Evolutionary conservation across 2,888 invertebrate species (phyloP).

Genomic region (Dryobotodes eremita): DNA sequence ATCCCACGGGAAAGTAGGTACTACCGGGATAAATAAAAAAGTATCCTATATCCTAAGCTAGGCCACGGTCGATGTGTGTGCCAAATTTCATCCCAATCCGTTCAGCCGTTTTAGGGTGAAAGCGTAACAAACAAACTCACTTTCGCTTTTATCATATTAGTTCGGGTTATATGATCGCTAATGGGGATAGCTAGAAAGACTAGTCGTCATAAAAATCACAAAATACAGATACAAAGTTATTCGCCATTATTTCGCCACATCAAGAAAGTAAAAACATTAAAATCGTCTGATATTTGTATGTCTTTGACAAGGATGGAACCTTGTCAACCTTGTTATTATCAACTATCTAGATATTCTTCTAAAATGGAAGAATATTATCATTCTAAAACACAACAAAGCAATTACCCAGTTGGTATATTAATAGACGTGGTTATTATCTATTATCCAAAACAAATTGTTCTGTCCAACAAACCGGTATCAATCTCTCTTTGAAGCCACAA

Average conservation of each 20-base stretch:
- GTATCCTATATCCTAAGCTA: too few species aligned
- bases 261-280: not conserved
- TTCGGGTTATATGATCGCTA: not conserved
- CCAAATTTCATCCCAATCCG: too few species aligned
- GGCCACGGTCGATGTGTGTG: too few species aligned
- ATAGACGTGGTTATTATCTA: constrained; percentile 7
- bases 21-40: too few species aligned
- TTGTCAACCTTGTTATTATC: not conserved
- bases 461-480: constrained; percentile 30
- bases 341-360: too few species aligned
- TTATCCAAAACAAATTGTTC: constrained; percentile 37
- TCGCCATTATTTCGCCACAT: not conserved
- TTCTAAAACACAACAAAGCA: constrained; percentile 6
- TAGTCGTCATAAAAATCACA: not conserved
- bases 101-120: too few species aligned
- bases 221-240: not conserved
- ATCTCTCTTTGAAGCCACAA: constrained; percentile 40
- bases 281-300: not conserved
- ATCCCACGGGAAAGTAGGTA: too few species aligned
- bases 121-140: too few species aligned
- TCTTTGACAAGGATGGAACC: not conserved
- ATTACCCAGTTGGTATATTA: not conserved
- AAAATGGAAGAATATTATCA: not conserved
- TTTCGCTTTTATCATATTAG: too few species aligned
- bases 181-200: not conserved